Base-by-base conservation (phyloP, 2,888 invertebrate species). In the Spodoptera picta region DNA sequence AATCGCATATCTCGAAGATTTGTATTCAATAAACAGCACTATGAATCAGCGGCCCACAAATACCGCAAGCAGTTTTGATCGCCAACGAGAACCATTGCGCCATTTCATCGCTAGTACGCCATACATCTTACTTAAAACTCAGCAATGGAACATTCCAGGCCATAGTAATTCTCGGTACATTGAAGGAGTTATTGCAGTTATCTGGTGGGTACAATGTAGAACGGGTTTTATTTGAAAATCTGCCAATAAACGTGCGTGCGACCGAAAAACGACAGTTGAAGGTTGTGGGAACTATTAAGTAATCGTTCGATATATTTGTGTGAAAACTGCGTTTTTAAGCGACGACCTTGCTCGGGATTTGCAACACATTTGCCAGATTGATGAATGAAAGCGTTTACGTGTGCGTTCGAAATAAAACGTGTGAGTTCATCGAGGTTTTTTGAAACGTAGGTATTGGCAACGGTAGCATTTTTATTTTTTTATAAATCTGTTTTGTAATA, bases 241-340 rank as follows among this genome's bases (percentile, higher is more conserved):
- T 87, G 88, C 89, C 88, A 89, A 87, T 79, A 81, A 73, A 64
- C 68, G 55, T 67, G 60, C 69, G 66, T 78, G 77, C 81, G 86
- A 86, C 82, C 83, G 84, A 81, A 85, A 81, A 83, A 68, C 70
- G 63, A 57, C 70, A 74, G 82, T 80, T 83, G 85, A 88, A 88
- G 88, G 88, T 83, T 81, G 73, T 64, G 63, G 55, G 72, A 73
- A 61, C 71, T 73, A 82, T 87, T 87, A 85, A 81, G 84, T 84
- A 87, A 88, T 74, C 65, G 58, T 60, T 66, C 65, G 56, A 76
- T 73, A 69, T 65, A 60, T 72, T 61, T 77, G 63, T 65, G 72
- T 71, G 76, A 74, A 70, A 79, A 69, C 60, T 48, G 36, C 49
- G 65, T 63, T 69, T 78, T 77, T 75, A 64, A 52, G 51, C 43